Base-by-base conservation (phyloP, 2,888 invertebrate species). In the Hartigia nigra region DNA sequence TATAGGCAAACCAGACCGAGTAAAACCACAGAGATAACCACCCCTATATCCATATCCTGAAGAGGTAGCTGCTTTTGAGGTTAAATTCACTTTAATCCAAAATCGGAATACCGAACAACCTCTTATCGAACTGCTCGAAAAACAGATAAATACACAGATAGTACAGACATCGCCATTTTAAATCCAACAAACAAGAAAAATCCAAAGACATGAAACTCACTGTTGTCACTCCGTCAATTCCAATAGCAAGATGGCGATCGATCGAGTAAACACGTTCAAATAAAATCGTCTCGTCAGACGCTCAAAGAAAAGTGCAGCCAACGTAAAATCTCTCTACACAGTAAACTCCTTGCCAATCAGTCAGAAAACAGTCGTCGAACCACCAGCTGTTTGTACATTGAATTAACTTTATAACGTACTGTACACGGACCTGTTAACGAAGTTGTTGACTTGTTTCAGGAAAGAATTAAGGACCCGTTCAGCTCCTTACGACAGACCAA, bases 11-110 rank as follows among this genome's bases (percentile, higher is more conserved):
- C 80, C 80, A 84, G 74, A 11, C 79, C 80, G 72, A 82, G 75
- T 39, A 75, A 12, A 36, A 86, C 75, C 69, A 79, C 80, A 78
- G 82, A 81, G 80, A 84, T 79, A 80, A 82, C 74, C 75, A 82
- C 78, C 79, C 79, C 82, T 81, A 83, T 84, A 74, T 82, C 81
- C 70, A 80, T 75, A 79, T 80, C 35, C 74, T 55, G 11, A 69
- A 31, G 78, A 12, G 72, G 72, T 72, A 12, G 72, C 32, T 23
- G 55, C 55, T 55, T 55, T 55, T 23, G 23, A 55, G 55, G 55
- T 23, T 55, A 23, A 23, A 55, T 72, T 72, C 72, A 72, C 72
- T 34, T 72, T 72, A 34, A 72, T 72, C 72, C 32, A 5, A 31
- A 31, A 2, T 9, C 55, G 23, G 23, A 55, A 23, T 55, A 23